These are phyloP conservation scores for Megaceryle maxima DNA, from an alignment of 2,113 vertebrate species.

Conservation along the genomic window DNA sequence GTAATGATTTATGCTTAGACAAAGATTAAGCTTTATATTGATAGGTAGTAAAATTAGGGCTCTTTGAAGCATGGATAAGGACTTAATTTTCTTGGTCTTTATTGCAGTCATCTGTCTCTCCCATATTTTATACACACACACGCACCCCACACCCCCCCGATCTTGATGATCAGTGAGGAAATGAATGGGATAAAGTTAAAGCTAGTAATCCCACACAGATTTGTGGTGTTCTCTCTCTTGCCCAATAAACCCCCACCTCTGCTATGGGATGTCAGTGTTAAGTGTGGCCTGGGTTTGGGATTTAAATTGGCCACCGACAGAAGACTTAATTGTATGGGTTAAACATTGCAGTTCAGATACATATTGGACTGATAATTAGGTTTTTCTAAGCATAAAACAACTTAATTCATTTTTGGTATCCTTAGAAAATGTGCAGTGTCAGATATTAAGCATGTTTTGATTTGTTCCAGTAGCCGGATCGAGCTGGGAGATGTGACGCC, in stretches of 20 bases:
- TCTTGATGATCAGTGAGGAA: neutral
- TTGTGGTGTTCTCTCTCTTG: neutral
- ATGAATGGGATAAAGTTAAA: neutral
- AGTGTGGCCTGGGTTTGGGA: neutral
- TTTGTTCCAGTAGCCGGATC: constrained; percentile 99
- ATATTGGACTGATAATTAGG: neutral
- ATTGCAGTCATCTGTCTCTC: neutral
- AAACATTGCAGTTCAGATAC: neutral
- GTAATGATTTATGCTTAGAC: neutral
- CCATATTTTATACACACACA: neutral
- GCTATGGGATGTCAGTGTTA: neutral
- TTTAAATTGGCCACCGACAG: neutral
- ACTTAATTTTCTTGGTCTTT: neutral
- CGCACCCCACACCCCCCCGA: neutral
- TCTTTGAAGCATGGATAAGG: neutral
- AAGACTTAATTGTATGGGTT: neutral
- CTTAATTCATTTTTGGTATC: neutral
- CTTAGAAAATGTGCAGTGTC: neutral
- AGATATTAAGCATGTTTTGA: constrained; percentile 87
- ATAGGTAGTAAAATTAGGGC: neutral
- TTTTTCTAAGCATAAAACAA: neutral
- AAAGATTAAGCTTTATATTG: neutral
- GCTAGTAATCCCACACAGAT: neutral
- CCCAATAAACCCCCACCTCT: neutral
- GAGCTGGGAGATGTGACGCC: constrained; percentile 99